phyloP scores from a whole-genome alignment of 1,140 invertebrate species.

The Drosophila persimilis region DNA sequence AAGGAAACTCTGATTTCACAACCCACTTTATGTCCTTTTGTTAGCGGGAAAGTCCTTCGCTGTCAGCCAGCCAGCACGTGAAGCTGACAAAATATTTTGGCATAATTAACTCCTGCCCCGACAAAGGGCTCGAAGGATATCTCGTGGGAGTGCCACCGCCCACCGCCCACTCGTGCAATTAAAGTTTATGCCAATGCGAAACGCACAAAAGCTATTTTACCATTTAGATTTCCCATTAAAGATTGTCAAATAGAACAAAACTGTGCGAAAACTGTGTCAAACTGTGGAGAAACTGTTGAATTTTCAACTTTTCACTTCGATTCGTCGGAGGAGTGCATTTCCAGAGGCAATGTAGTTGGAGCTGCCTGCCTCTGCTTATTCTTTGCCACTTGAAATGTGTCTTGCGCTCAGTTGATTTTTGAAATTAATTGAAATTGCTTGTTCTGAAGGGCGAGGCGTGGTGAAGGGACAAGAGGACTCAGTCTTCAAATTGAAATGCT shows the following conservation, averaged over 20 bases:
- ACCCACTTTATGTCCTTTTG: slow-evolving; percentile 34
- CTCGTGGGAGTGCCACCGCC: slow-evolving; percentile 13
- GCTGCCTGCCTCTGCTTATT: slow-evolving; percentile 10
- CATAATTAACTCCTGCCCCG: slow-evolving; percentile 60
- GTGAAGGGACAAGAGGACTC: slow-evolving; percentile 5
- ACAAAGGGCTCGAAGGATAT: no score
- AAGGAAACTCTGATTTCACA: slow-evolving; percentile 46
- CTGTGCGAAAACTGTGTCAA: slow-evolving; percentile 7
- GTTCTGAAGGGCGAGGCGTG: slow-evolving; percentile 17
- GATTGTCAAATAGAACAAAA: slow-evolving; percentile 51
- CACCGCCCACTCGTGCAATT: slow-evolving; percentile 59
- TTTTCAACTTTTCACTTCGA: slow-evolving; percentile 17
- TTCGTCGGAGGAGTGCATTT: slow-evolving; percentile 39
- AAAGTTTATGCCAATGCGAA: slow-evolving; percentile 55
- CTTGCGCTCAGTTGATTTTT: slow-evolving; percentile 67
- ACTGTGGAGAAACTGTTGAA: slow-evolving; percentile 43
- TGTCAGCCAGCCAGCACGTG: slow-evolving; percentile 12
- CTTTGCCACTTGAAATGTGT: slow-evolving; percentile 40
- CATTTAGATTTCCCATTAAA: slow-evolving; percentile 68
- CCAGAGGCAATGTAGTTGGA: slow-evolving; percentile 11
- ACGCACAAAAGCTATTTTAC: slow-evolving; percentile 51
- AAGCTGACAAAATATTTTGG: slow-evolving; percentile 57
- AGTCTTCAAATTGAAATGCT: slow-evolving; percentile 69
- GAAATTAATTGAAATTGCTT: slow-evolving; percentile 78
- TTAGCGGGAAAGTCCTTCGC: slow-evolving; percentile 19